These are phyloP conservation scores for Netelia virgata DNA, from an alignment of 2,888 invertebrate genomes.

Conservation along the genomic window DNA sequence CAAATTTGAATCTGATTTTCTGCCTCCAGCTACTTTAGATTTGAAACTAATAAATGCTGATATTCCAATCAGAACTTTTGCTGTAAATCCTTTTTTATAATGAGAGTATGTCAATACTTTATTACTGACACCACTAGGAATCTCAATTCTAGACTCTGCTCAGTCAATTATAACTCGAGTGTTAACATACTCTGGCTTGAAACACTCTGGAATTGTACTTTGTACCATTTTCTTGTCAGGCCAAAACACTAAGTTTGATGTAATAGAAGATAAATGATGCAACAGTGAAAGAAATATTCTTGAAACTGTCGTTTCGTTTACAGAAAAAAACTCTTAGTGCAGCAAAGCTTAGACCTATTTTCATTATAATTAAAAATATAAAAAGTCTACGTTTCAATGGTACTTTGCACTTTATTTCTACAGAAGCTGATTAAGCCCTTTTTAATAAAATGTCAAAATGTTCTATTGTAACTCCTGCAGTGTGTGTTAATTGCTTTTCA, in stretches of 20 bases:
- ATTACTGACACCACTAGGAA: conserved; percentile 53
- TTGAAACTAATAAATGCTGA: conserved; percentile 62
- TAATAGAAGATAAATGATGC: conserved; percentile 38
- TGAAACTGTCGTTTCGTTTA: conserved; percentile 4
- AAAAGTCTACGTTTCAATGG: conserved; percentile 60
- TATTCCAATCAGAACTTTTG: conserved; percentile 58
- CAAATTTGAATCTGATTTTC: conserved; percentile 59
- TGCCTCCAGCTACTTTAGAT: conserved; percentile 60
- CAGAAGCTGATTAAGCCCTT: no score
- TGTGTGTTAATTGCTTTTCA: no score
- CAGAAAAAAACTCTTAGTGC: conserved; percentile 54
- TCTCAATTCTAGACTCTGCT: conserved; percentile 58
- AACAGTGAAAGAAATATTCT: conserved; percentile 59
- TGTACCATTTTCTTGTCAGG: conserved; percentile 55
- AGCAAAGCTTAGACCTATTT: conserved; percentile 68
- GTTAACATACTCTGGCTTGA: conserved; percentile 46
- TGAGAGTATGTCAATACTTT: conserved; percentile 57
- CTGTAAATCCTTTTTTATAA: conserved; percentile 63
- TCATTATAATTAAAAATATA: conserved; percentile 71
- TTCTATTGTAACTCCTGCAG: no score
- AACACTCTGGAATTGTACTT: conserved; percentile 61
- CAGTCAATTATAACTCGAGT: conserved; percentile 65
- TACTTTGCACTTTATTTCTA: no score
- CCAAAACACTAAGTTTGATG: conserved; percentile 61
- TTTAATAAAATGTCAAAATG: no score